Base-by-base conservation (phyloP, 2,888 invertebrate genomes). In the Drosophila suboccidentalis region DNA sequence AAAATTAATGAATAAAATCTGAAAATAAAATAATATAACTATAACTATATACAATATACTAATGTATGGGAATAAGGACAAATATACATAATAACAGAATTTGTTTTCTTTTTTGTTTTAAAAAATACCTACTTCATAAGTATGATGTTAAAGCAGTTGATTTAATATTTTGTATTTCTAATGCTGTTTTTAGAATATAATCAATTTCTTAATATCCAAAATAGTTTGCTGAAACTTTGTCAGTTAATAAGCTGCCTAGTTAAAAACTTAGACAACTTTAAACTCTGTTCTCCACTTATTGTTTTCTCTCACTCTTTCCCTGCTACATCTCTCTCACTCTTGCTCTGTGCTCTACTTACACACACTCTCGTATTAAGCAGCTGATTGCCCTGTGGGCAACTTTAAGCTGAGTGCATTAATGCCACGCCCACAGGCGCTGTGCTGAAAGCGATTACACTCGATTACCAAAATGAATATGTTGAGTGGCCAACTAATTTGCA, bases 381-480 rank as follows among this genome's bases (percentile, higher is more conserved):
- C 71, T 72, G 66, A 46, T 59, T 72, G 57, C 49, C 71, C 43
- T 19, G 44, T 29, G 66, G 58, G 54, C 67, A 71, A 47, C 9
- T 54, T 59, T 4, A 32, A 62, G 71, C 54, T 29, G 53, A 43
- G 44, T 66, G 44, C 61, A 46, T 57, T 55, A 55, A 58, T 49
- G 76, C 29, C 64, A 69, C 76, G 76, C 76, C 73, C 76, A 54
- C 59, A 44, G n/a, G n/a, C 29, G 50, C 19, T 50, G 61, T 54
- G 67, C 60, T 62, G 50, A 65, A 76, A 65, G 74, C 70, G 80
- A 75, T 80, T 80, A 80, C 81, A 70, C 72, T 80, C 81, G 80
- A 80, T 80, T 80, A 81, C 75, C 81, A 67, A 80, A 80, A 79
- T 80, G 71, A 74, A 78, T 80, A 80, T 80, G 82, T 81, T 78